A percentile compares a stretch with the other conserved stretches of the same genome.
Conservation (phyloP, 2,113 vertebrate genomes). For the Scomber colias region DNA sequence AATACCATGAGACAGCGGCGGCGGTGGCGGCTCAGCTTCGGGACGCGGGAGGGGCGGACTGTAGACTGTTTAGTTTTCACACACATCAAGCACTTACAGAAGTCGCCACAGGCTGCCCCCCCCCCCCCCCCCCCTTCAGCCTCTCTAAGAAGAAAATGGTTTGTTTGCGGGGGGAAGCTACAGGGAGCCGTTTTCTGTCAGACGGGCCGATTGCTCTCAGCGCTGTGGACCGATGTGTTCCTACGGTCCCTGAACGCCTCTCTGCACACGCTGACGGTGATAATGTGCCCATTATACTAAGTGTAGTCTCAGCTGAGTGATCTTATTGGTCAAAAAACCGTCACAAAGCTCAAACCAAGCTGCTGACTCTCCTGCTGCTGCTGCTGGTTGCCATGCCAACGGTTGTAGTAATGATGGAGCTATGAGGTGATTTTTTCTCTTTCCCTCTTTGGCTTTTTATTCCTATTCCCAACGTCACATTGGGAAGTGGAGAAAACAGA, state of each 20-base stretch:
- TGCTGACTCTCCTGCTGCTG: slow-evolving; percentile 8
- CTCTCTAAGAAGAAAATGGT: slow-evolving; percentile 47
- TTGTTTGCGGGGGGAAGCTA: slow-evolving; percentile 54
- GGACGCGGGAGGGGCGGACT: too few relatives aligned
- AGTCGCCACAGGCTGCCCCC: slow-evolving; percentile 51
- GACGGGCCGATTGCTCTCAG: slow-evolving; percentile 6
- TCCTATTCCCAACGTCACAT: background rate
- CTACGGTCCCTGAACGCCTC: slow-evolving; percentile 40
- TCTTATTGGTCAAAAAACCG: slow-evolving; percentile 13
- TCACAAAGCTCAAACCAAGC: slow-evolving; percentile 10
- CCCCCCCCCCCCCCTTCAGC: slow-evolving; percentile 27
- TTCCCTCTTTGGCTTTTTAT: background rate
- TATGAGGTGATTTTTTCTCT: background rate
- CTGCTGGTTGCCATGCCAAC: slow-evolving; percentile 47
- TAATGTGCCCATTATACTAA: slow-evolving; percentile 41
- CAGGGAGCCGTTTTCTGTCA: slow-evolving; percentile 53
- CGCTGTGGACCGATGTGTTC: slow-evolving; percentile 28
- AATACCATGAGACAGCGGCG: slow-evolving; percentile 60
- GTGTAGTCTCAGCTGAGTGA: slow-evolving; percentile 13
- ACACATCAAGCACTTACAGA: slow-evolving; percentile 60
- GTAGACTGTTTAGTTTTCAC: slow-evolving; percentile 49
- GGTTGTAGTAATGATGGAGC: background rate
- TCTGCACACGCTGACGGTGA: slow-evolving; percentile 24
- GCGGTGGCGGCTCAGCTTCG: background rate
- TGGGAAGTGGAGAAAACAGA: background rate